Base-by-base conservation (phyloP, 2,888 invertebrate species). In the Phorcus lineatus region DNA sequence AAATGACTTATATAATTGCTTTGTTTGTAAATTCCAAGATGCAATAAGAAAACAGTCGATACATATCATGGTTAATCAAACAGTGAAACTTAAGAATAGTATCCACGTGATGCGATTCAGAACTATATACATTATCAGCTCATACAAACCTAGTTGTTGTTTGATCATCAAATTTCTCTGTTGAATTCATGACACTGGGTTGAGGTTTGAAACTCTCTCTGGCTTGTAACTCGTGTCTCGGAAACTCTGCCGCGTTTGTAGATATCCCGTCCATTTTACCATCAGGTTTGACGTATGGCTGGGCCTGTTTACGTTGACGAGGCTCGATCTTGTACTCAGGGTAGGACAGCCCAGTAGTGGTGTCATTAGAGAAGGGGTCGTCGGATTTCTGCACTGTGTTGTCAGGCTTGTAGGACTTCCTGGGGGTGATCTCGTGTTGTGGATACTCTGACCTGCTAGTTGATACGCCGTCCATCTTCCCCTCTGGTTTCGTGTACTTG, bases 381-480 rank as follows among this genome's bases (percentile, higher is more conserved):
- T 76, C 76, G 16, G 76, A 55, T 55, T 54, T 53, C 55, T 31
- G 24, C 24, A 31, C 53, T 9, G 28, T 54, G 28, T 82, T 74
- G 28, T 62, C 62, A 0, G 81, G 84, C 24, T 53, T 82, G 67
- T 66, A 74, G 31, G 36, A 31, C 22, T 81, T 47, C 17, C 84
- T 53, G 9, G 81, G 82, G 1, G 80, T 67, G 2, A 81, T 53
- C 22, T 74, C 36, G 57, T 82, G 82, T 75, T 82, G 78, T 28
- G 36, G 67, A 67, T 74, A 85, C 74, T 85, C 76, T 28, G 54
- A 55, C n/a, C 31, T 54, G 76, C 87, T 86, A 19, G 89, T 90
- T 7, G 92, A 91, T 79, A 86, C 81, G 22, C 88, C 74, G 70
- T 91, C 88, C 87, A 92, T 88, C 24, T 87, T 82, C 0, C 91